A percentile compares a stretch with the other conserved stretches of the same genome.
phyloP scores from a whole-genome alignment of 2,113 vertebrate genomes.

The Zeus faber region DNA sequence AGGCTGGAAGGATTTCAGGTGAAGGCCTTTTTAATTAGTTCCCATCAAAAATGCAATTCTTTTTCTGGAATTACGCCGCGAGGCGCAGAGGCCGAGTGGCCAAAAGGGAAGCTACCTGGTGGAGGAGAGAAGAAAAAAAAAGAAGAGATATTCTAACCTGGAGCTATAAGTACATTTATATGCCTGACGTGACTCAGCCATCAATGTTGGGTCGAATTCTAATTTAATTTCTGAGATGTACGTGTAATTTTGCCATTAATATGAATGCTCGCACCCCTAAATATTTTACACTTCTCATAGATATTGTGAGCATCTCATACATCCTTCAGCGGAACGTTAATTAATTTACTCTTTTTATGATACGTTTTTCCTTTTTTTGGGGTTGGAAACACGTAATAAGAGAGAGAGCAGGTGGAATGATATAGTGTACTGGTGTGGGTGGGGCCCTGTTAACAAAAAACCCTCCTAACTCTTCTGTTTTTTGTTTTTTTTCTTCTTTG shows the following conservation, averaged over 20 bases:
- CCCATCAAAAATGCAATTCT: conserved; percentile 80
- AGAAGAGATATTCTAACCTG: conserved; percentile 77
- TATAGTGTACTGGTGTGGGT: conserved; percentile 46
- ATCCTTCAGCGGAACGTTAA: conserved; percentile 75
- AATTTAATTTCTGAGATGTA: conserved; percentile 81
- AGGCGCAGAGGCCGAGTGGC: conserved; percentile 64
- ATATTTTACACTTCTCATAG: conserved; percentile 77
- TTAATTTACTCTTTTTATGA: conserved; percentile 76
- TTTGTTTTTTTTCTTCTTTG: conserved; percentile 52
- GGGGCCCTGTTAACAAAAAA: conserved; percentile 52
- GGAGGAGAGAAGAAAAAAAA: conserved; percentile 50
- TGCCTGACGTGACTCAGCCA: conserved; percentile 77
- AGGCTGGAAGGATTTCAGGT: conserved; percentile 68
- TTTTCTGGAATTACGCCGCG: conserved; percentile 72
- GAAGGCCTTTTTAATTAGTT: conserved; percentile 76
- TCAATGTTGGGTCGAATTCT: conserved; percentile 78
- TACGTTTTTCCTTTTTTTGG: conserved; percentile 46
- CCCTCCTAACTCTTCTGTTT: conserved; percentile 54
- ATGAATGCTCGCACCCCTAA: conserved; percentile 77
- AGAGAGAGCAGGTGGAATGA: conserved; percentile 59
- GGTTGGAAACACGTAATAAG: conserved; percentile 55
- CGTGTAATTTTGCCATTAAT: conserved; percentile 83
- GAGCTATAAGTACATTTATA: conserved; percentile 79
- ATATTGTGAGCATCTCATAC: conserved; percentile 75
- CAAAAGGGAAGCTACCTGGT: conserved; percentile 76